Percentiles rank a stretch among this genome's conserved stretches.
Conservation (phyloP, 53 echinoderm and acorn worm genomes). For the Glandiceps talaboti region DNA sequence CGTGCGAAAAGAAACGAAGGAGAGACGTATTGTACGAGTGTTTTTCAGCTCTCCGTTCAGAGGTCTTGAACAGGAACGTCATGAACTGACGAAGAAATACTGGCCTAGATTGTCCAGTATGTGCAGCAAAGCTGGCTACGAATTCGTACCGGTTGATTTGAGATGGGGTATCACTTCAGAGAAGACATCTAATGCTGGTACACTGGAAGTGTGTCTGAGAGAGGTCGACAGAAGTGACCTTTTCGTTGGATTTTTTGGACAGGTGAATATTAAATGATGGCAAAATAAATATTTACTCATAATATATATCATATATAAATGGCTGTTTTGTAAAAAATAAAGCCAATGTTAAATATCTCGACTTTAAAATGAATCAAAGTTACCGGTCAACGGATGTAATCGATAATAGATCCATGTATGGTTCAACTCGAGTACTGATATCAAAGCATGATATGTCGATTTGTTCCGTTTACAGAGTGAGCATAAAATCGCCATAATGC, state of each 20-base stretch:
- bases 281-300: too few relatives aligned
- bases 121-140: slow-evolving; percentile 62
- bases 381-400: too few relatives aligned
- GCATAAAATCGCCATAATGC: too few relatives aligned
- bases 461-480: too few relatives aligned
- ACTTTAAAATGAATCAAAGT: too few relatives aligned
- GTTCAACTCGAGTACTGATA: too few relatives aligned
- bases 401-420: too few relatives aligned
- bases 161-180: slow-evolving; percentile 76
- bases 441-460: too few relatives aligned
- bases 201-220: slow-evolving; percentile 67
- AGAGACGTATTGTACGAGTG: slow-evolving; percentile 18
- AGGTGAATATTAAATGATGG: slow-evolving; percentile 23
- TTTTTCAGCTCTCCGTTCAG: slow-evolving; percentile 73
- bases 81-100: slow-evolving; percentile 73
- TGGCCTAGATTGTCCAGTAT: slow-evolving; percentile 64
- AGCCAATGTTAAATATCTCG: too few relatives aligned
- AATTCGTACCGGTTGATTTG: slow-evolving; percentile 76
- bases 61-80: slow-evolving; percentile 64
- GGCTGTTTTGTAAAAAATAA: too few relatives aligned
- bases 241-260: slow-evolving; percentile 83
- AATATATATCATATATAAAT: too few relatives aligned
- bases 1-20: too few relatives aligned
- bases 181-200: slow-evolving; percentile 55
- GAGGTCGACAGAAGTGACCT: slow-evolving; percentile 69